These are phyloP conservation scores for Sceloporus tristichus DNA, from an alignment of 2,113 vertebrate species.

Conservation along the genomic window DNA sequence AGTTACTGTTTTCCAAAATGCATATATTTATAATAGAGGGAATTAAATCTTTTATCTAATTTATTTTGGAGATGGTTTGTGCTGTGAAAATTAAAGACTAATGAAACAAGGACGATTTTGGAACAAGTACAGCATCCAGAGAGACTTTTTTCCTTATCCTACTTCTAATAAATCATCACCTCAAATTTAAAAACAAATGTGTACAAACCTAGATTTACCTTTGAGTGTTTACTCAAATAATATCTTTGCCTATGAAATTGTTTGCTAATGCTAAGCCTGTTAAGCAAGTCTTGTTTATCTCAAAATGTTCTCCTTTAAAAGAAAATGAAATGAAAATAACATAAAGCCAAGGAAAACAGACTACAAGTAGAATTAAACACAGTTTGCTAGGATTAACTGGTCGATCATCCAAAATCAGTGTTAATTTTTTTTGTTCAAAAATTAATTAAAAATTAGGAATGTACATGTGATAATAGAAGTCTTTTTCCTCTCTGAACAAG, in stretches of 20 bases:
- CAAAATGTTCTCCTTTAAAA: conserved; percentile 25
- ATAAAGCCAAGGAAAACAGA: conserved; percentile 36
- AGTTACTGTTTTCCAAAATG: background rate
- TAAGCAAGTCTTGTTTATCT: conserved; percentile 27
- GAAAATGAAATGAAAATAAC: conserved; percentile 15
- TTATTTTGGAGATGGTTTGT: background rate
- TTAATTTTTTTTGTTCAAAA: background rate
- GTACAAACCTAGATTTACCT: background rate
- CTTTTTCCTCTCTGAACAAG: background rate
- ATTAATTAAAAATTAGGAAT: background rate
- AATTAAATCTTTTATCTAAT: background rate
- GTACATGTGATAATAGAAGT: background rate
- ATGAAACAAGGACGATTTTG: conserved; percentile 12
- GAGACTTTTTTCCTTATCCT: conserved; percentile 24
- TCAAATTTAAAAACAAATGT: conserved; percentile 23
- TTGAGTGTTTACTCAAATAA: background rate
- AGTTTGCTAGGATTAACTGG: background rate
- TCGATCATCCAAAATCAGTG: background rate
- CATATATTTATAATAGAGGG: background rate
- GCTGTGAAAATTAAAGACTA: conserved; percentile 1
- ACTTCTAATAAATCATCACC: background rate
- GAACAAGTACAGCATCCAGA: background rate
- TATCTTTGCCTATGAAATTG: conserved; percentile 38
- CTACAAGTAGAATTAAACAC: conserved; percentile 3
- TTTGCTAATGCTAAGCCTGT: conserved; percentile 41